phyloP scores from a whole-genome alignment of 2,888 invertebrate species.

The Lasioglossum leucozonium region DNA sequence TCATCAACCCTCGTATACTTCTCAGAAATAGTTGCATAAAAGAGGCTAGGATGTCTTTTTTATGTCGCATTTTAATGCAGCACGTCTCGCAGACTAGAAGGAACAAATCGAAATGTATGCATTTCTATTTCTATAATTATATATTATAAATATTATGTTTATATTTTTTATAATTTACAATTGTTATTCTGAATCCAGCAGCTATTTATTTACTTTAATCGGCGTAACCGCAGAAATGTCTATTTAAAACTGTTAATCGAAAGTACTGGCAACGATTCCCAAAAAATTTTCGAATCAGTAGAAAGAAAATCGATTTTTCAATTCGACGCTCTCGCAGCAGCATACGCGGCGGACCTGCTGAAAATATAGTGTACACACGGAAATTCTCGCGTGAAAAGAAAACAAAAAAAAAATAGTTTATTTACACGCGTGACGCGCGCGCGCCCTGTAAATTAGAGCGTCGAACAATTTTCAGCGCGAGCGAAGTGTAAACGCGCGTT shows the following conservation, averaged over 20 bases:
- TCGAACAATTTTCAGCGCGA: neutral
- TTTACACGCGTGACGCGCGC: neutral
- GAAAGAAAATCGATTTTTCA: neutral
- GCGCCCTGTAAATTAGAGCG: neutral
- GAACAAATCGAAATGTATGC: too few species aligned
- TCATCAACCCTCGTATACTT: neutral
- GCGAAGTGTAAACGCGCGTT: conserved; percentile 1
- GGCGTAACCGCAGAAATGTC: too few species aligned
- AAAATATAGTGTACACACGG: neutral
- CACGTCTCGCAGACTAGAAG: too few species aligned
- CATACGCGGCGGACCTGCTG: neutral
- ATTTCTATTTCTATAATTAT: too few species aligned
- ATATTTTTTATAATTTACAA: too few species aligned
- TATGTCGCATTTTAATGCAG: too few species aligned
- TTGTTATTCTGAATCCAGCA: too few species aligned
- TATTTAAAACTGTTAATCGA: too few species aligned
- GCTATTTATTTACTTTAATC: too few species aligned
- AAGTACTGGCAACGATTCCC: too few species aligned
- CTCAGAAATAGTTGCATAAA: neutral
- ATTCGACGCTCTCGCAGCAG: neutral
- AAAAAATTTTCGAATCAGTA: neutral
- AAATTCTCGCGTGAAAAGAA: neutral
- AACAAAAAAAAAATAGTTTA: neutral
- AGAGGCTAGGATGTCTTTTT: neutral
- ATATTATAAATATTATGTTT: too few species aligned